These are phyloP conservation scores for Rhingia campestris DNA, from an alignment of 2,888 invertebrate genomes.

Conservation along the genomic window DNA sequence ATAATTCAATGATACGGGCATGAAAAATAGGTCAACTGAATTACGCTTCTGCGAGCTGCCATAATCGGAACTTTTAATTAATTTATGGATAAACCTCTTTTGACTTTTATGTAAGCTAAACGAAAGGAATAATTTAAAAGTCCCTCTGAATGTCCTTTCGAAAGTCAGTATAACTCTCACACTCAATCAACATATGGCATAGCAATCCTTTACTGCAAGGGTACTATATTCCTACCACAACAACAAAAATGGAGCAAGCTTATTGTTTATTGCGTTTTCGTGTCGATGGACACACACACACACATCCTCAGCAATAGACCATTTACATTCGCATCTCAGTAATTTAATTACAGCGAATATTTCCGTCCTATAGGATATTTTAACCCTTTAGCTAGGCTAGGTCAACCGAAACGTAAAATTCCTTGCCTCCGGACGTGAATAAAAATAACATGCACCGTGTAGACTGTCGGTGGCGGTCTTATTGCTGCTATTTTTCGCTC, in stretches of 20 bases:
- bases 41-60: no score
- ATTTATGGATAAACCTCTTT: conserved; percentile 1
- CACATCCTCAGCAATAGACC: neutral
- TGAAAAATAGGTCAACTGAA: no score
- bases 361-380: conserved; percentile 36
- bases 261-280: conserved; percentile 59
- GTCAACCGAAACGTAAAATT: conserved; percentile 51
- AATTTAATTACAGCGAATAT: conserved; percentile 63
- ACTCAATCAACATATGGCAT: conserved; percentile 25
- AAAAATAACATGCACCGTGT: conserved; percentile 5
- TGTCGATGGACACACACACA: conserved; percentile 45
- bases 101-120: conserved; percentile 23
- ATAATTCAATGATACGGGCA: no score
- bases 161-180: neutral
- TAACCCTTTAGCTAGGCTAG: conserved; percentile 51
- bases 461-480: neutral
- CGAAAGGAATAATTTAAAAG: conserved; percentile 24
- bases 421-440: conserved; percentile 14
- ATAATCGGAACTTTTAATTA: conserved; percentile 14
- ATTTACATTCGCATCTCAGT: conserved; percentile 42
- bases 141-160: neutral
- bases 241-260: conserved; percentile 2
- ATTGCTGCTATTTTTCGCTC: neutral
- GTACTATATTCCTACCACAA: neutral
- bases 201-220: conserved; percentile 22